phyloP scores from a whole-genome alignment of 2,888 invertebrate genomes.

The Cephus runcator region DNA sequence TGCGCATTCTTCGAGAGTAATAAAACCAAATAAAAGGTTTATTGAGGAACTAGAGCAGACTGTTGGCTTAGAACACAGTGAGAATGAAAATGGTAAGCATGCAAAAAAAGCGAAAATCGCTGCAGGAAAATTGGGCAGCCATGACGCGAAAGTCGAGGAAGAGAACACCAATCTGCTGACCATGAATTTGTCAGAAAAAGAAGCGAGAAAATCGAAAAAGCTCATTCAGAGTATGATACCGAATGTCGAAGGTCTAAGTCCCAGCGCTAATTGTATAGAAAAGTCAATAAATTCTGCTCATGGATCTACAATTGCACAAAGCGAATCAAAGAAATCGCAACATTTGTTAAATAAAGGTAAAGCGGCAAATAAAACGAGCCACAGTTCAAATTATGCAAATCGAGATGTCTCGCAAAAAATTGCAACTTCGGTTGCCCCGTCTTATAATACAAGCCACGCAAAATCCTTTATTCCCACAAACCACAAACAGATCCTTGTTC shows the following conservation, averaged over 20 bases:
- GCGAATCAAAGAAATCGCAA: conserved; percentile 26
- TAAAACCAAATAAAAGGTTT: conserved; percentile 88
- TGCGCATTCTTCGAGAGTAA: conserved; percentile 86
- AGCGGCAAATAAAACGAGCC: conserved; percentile 19
- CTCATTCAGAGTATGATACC: conserved; percentile 16
- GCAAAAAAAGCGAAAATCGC: conserved; percentile 51
- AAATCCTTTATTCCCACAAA: conserved; percentile 28
- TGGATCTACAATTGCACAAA: conserved; percentile 21
- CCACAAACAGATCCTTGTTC: conserved; percentile 45
- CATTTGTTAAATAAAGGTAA: conserved; percentile 31
- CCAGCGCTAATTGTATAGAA: conserved; percentile 26
- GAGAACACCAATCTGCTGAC: conserved; percentile 23
- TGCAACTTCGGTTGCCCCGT: conserved; percentile 14
- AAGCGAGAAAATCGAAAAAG: conserved; percentile 39
- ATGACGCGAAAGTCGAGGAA: conserved; percentile 32
- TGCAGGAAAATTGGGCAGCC: conserved; percentile 29
- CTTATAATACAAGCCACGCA: conserved; percentile 19
- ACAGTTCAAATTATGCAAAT: conserved; percentile 1
- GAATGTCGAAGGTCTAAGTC: conserved; percentile 23
- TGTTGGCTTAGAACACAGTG: conserved; percentile 51
- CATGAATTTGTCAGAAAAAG: conserved; percentile 36
- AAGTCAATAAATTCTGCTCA: conserved; percentile 29
- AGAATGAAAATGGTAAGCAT: conserved; percentile 44
- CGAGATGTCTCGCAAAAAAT: conserved; percentile 17
- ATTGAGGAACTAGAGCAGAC: conserved; percentile 74